Evolutionary conservation across 1,140 invertebrate species (phyloP).

Genomic region (Aphelenchoides avenae): DNA sequence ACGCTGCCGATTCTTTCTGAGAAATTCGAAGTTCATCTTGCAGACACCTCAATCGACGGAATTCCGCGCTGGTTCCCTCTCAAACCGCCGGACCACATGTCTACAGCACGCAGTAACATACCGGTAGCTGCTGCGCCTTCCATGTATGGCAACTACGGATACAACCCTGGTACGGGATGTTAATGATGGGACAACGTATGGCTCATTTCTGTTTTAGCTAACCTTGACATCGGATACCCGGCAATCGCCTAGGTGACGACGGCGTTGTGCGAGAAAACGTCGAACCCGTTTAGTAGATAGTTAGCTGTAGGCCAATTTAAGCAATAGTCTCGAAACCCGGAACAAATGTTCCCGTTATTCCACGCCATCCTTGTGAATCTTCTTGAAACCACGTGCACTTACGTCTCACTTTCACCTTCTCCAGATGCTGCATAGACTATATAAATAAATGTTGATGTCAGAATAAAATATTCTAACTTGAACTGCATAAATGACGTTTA

Average conservation of each 20-base stretch:
- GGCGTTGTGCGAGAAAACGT: no score
- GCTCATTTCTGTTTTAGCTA: constrained; percentile 13
- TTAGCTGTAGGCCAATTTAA: no score
- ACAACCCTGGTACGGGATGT: constrained; percentile 22
- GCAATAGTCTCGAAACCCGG: no score
- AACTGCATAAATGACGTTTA: no score
- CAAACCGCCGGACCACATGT: constrained; percentile 49
- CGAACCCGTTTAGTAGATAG: no score
- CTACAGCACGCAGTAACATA: background rate
- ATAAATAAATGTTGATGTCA: no score
- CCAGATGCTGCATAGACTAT: no score
- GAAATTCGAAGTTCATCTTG: constrained; percentile 19
- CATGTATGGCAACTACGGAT: constrained; percentile 12
- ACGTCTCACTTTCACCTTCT: no score
- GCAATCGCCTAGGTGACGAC: constrained; percentile 28
- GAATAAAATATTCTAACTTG: no score
- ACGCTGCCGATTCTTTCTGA: constrained; percentile 17
- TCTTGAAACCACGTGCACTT: no score
- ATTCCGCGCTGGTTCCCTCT: constrained; percentile 65
- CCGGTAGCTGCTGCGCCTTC: background rate
- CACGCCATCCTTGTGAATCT: no score
- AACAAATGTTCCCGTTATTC: no score
- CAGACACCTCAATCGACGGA: constrained; percentile 64
- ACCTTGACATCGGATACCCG: constrained; percentile 36
- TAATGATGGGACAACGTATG: background rate